These are phyloP conservation scores for Columba guinea DNA, from an alignment of 2,797 vertebrate species.

Conservation along the genomic window DNA sequence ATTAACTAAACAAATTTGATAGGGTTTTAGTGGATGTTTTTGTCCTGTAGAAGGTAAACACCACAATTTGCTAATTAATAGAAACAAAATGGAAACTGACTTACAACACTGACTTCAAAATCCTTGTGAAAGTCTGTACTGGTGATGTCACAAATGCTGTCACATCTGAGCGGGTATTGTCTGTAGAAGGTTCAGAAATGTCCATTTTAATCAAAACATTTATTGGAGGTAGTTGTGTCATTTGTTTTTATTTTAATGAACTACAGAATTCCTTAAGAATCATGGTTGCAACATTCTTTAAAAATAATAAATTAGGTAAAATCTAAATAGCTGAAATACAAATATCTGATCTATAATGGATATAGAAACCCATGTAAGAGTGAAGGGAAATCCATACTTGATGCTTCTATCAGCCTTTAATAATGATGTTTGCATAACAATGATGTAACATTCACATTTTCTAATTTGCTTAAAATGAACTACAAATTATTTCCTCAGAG, in stretches of 20 bases:
- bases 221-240: neutral
- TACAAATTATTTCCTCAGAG: neutral
- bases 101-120: conserved; percentile 69
- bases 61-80: conserved; percentile 22
- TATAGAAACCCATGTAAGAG: neutral
- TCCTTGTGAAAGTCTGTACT: conserved; percentile 64
- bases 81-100: conserved; percentile 57
- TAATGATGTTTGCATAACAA: neutral
- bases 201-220: conserved; percentile 52
- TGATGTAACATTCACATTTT: neutral
- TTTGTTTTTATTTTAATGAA: neutral
- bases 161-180: conserved; percentile 48
- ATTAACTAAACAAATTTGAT: neutral
- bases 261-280: neutral
- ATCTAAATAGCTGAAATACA: neutral
- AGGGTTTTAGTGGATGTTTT: neutral
- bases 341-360: neutral
- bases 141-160: conserved; percentile 64
- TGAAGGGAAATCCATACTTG: neutral
- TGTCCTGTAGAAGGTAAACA: conserved; percentile 10
- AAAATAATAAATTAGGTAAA: neutral
- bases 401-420: neutral
- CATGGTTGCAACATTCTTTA: neutral
- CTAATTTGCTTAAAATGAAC: neutral
- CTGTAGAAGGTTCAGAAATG: conserved; percentile 62